Evolutionary conservation across 2,797 vertebrate species (phyloP).

Genomic region (Columba guinea): DNA sequence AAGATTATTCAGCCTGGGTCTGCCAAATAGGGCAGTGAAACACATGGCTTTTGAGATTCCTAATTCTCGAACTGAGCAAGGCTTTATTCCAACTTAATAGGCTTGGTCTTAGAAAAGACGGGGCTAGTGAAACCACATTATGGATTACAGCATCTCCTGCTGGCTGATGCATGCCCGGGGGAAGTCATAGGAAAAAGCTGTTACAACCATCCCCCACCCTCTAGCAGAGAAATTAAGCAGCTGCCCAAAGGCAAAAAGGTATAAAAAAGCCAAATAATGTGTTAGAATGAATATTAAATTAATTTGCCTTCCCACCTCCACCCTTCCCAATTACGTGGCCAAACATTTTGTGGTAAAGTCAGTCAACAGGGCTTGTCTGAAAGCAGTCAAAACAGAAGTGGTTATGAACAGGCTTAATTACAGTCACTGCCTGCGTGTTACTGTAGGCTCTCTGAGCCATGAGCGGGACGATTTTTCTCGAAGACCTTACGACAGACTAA

Average conservation of each 20-base stretch:
- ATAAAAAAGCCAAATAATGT: not conserved
- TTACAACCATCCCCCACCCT: not conserved
- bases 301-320: not conserved
- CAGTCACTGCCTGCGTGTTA: not conserved
- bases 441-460: slow-evolving; percentile 19
- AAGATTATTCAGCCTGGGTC: slow-evolving; percentile 48
- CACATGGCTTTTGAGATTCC: slow-evolving; percentile 20
- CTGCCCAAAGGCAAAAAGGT: not conserved
- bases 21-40: slow-evolving; percentile 62
- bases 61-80: slow-evolving; percentile 40
- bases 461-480: not conserved
- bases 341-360: not conserved
- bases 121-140: slow-evolving; percentile 51
- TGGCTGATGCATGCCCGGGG: slow-evolving; percentile 42
- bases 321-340: not conserved
- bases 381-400: not conserved
- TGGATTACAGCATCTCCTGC: slow-evolving; percentile 66
- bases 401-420: not conserved
- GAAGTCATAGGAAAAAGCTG: not conserved
- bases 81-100: slow-evolving; percentile 37
- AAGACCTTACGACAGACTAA: not conserved
- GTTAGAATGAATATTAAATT: not conserved
- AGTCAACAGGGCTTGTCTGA: not conserved
- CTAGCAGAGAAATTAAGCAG: not conserved
- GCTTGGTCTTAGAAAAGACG: slow-evolving; percentile 33